A percentile compares a stretch with the other conserved stretches of the same genome.
Conservation (phyloP, 2,888 invertebrate genomes). For the Peribatodes rhomboidaria region DNA sequence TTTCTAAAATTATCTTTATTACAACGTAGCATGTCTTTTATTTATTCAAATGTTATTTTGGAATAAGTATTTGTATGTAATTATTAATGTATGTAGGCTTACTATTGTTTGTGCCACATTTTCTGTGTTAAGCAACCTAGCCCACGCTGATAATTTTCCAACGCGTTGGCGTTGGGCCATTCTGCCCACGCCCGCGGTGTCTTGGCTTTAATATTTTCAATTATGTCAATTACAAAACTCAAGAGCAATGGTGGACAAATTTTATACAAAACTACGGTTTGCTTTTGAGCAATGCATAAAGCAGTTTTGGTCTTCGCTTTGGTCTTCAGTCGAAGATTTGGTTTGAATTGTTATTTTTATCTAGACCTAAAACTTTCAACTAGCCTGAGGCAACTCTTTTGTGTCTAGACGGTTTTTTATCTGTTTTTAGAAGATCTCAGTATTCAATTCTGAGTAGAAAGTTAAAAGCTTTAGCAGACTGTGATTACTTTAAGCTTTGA, state of each 20-base stretch:
- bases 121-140: too few species aligned
- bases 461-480: neutral
- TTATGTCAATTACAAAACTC: too few species aligned
- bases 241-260: neutral
- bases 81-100: too few species aligned
- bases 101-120: too few species aligned
- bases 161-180: too few species aligned
- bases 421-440: neutral
- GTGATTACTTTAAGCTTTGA: conserved; percentile 1
- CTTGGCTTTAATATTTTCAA: too few species aligned
- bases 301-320: conserved; percentile 1
- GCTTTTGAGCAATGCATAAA: conserved; percentile 3
- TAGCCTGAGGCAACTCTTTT: conserved; percentile 20
- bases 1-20: too few species aligned
- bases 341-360: conserved; percentile 7
- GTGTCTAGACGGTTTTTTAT: conserved; percentile 21
- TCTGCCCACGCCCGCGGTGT: too few species aligned
- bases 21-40: too few species aligned
- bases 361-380: conserved; percentile 11
- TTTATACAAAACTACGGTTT: neutral
- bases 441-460: conserved; percentile 4
- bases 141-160: too few species aligned
- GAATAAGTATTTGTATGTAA: too few species aligned
- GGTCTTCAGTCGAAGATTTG: neutral
- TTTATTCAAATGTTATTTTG: too few species aligned